Percentiles rank a stretch among this genome's conserved stretches.
phyloP scores from a whole-genome alignment of 2,797 vertebrate species.

The Schizopygopsis malacanthus region DNA sequence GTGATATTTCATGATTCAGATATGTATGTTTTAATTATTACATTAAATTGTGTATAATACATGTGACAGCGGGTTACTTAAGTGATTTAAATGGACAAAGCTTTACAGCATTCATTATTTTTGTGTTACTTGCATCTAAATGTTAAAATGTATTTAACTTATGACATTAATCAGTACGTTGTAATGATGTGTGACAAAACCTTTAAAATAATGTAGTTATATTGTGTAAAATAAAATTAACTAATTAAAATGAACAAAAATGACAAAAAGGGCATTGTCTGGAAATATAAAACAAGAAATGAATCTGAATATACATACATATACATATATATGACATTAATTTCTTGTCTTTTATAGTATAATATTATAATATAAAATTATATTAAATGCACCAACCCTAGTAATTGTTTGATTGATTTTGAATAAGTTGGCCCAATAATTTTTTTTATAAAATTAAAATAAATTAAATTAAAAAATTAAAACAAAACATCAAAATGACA shows the following conservation, averaged over 20 bases:
- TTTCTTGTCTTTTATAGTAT: too few relatives aligned
- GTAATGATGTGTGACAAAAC: conserved; percentile 57
- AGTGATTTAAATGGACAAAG: background rate
- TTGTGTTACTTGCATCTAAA: conserved; percentile 14
- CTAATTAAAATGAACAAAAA: conserved; percentile 22
- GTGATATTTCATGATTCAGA: conserved; percentile 17
- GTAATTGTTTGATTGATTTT: background rate
- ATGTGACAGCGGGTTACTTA: conserved; percentile 11
- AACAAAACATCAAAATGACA: conserved; percentile 41
- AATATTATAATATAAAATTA: too few relatives aligned
- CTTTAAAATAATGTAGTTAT: background rate
- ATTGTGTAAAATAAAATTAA: conserved; percentile 46
- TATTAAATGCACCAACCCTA: background rate
- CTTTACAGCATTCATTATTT: background rate
- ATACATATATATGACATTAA: too few relatives aligned
- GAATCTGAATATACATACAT: too few relatives aligned
- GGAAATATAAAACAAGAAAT: background rate
- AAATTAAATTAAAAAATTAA: too few relatives aligned
- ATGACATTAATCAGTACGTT: conserved; percentile 60
- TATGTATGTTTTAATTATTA: conserved; percentile 15
- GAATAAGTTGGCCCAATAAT: background rate
- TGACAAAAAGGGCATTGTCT: background rate
- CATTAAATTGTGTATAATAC: conserved; percentile 4
- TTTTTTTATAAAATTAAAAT: too few relatives aligned
- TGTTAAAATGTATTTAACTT: conserved; percentile 62